A percentile compares a stretch with the other conserved stretches of the same genome.
Evolutionary conservation across 2,888 invertebrate genomes (phyloP).

Genomic region (Oxycera nigricornis): DNA sequence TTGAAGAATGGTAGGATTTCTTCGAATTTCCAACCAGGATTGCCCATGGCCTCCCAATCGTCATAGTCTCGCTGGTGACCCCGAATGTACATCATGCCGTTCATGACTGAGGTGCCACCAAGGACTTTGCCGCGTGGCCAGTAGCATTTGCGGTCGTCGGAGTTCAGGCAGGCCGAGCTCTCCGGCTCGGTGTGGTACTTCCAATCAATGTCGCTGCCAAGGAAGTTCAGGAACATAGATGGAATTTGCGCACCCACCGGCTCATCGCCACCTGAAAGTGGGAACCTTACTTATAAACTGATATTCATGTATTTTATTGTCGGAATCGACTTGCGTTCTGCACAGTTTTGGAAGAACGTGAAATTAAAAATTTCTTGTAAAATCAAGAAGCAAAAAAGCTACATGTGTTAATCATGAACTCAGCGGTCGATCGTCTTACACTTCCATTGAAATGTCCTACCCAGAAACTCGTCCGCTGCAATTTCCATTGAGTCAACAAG

Average conservation of each 20-base stretch:
- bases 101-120: conserved; percentile 92
- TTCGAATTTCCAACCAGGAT: conserved; percentile 87
- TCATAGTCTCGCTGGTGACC: conserved; percentile 89
- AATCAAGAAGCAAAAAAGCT: too few relatives aligned
- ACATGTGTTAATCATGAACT: too few relatives aligned
- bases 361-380: too few relatives aligned
- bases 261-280: conserved; percentile 74
- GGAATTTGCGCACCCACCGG: conserved; percentile 89
- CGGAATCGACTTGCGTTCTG: too few relatives aligned
- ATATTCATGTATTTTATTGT: too few relatives aligned
- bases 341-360: too few relatives aligned
- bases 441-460: too few relatives aligned
- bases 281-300: too few relatives aligned
- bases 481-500: too few relatives aligned
- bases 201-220: conserved; percentile 89
- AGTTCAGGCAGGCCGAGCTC: conserved; percentile 75
- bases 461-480: too few relatives aligned
- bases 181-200: conserved; percentile 86
- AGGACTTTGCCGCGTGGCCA: conserved; percentile 89
- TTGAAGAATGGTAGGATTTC: conserved; percentile 90
- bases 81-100: conserved; percentile 96
- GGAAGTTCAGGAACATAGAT: conserved; percentile 87
- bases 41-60: conserved; percentile 84
- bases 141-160: conserved; percentile 74
- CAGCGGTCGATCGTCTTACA: too few relatives aligned